Conservation (phyloP, 2,797 vertebrate genomes). For the Enteromius trimaculatus region DNA sequence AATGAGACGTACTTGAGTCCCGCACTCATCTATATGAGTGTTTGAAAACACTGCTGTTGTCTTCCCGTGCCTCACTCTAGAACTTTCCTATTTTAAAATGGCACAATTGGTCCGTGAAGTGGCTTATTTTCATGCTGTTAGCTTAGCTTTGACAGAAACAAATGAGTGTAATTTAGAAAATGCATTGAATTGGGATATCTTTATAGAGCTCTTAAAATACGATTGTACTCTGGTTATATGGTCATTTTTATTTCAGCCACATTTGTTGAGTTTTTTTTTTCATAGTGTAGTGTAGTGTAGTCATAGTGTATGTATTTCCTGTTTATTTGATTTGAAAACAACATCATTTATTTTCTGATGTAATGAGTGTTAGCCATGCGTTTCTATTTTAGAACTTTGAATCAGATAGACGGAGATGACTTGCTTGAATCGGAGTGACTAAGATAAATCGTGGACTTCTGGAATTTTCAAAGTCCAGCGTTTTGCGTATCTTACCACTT, state of each 20-base stretch:
- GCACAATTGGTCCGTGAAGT: slow-evolving; percentile 57
- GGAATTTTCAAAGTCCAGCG: slow-evolving; percentile 51
- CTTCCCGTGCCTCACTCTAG: slow-evolving; percentile 44
- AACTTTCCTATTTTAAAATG: slow-evolving; percentile 46
- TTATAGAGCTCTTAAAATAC: slow-evolving; percentile 28
- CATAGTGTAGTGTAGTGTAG: no score
- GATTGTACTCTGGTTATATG: slow-evolving; percentile 20
- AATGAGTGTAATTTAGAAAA: slow-evolving; percentile 36
- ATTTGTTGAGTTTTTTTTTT: background rate
- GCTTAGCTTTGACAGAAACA: slow-evolving; percentile 32
- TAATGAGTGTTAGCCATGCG: slow-evolving; percentile 24
- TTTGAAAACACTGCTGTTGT: slow-evolving; percentile 46
- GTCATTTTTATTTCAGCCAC: slow-evolving; percentile 11
- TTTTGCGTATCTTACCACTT: slow-evolving; percentile 60
- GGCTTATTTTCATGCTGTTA: slow-evolving; percentile 42
- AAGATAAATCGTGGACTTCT: slow-evolving; percentile 29
- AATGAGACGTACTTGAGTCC: slow-evolving; percentile 46
- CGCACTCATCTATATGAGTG: slow-evolving; percentile 24
- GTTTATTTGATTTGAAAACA: slow-evolving; percentile 41
- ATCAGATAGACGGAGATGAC: slow-evolving; percentile 55
- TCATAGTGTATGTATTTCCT: slow-evolving; percentile 34
- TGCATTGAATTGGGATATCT: slow-evolving; percentile 9
- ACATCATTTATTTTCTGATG: slow-evolving; percentile 21
- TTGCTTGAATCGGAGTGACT: slow-evolving; percentile 52
- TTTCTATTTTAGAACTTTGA: slow-evolving; percentile 45